phyloP scores from a whole-genome alignment of 2,113 vertebrate species.

The Greenwoodochromis staneri region DNA sequence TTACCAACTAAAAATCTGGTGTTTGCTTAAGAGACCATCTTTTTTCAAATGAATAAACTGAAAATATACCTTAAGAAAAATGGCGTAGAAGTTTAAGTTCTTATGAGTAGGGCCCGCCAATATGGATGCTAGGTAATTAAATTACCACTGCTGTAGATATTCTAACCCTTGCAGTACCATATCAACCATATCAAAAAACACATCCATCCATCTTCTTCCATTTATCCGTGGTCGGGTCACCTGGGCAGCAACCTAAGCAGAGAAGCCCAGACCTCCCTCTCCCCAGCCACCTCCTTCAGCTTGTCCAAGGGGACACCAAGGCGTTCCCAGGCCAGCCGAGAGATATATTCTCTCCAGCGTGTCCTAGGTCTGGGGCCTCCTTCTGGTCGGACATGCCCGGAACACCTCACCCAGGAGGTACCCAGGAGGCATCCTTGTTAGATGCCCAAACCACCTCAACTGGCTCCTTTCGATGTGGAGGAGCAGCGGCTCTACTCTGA shows the following conservation, averaged over 20 bases:
- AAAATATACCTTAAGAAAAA: background rate
- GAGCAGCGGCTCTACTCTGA: fast-evolving
- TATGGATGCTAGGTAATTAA: background rate
- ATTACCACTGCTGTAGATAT: background rate
- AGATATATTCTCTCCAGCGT: background rate
- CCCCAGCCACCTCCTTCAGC: background rate
- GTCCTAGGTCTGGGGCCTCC: background rate
- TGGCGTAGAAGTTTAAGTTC: background rate
- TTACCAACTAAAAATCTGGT: background rate
- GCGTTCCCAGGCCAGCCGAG: background rate
- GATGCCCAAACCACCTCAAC: background rate
- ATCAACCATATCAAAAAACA: background rate
- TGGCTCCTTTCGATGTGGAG: background rate
- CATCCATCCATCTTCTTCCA: background rate
- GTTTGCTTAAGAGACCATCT: background rate
- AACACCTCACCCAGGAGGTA: background rate
- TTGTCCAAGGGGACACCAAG: background rate
- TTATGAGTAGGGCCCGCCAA: background rate
- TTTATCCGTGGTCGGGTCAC: fast-evolving
- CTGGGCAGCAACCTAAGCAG: background rate
- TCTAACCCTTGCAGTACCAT: background rate
- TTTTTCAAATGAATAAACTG: background rate
- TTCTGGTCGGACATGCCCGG: background rate
- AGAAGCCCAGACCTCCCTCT: background rate
- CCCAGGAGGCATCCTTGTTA: background rate